Evolutionary conservation across 2,113 vertebrate genomes (phyloP).

Genomic region (Tragelaphus strepsiceros): DNA sequence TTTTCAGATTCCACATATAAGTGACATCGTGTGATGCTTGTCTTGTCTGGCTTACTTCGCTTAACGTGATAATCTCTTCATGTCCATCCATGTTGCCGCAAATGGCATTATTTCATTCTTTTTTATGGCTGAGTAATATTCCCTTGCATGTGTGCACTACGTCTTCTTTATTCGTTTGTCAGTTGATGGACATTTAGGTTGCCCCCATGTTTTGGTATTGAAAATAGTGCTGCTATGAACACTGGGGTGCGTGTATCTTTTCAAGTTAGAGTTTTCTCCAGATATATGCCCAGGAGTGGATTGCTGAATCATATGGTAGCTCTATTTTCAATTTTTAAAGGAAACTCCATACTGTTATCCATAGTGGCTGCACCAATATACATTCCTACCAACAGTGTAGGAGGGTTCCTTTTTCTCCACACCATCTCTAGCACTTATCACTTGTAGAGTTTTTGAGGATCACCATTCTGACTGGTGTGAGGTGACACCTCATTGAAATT

Average conservation of each 20-base stretch:
- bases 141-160: too few relatives aligned
- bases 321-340: neutral
- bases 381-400: neutral
- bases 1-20: neutral
- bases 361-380: neutral
- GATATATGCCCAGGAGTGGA: neutral
- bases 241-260: neutral
- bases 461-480: neutral
- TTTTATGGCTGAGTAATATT: neutral
- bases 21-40: neutral
- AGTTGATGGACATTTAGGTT: neutral
- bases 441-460: neutral
- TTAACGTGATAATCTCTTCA: neutral
- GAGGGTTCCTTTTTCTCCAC: neutral
- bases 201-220: neutral
- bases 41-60: neutral
- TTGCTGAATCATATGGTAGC: neutral
- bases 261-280: neutral
- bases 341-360: neutral
- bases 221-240: neutral
- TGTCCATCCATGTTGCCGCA: neutral
- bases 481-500: neutral
- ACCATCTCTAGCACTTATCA: neutral
- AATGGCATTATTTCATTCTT: neutral
- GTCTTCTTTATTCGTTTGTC: neutral